Evolutionary conservation across 2,888 invertebrate genomes (phyloP).

Genomic region (Quadroppia sp.): DNA sequence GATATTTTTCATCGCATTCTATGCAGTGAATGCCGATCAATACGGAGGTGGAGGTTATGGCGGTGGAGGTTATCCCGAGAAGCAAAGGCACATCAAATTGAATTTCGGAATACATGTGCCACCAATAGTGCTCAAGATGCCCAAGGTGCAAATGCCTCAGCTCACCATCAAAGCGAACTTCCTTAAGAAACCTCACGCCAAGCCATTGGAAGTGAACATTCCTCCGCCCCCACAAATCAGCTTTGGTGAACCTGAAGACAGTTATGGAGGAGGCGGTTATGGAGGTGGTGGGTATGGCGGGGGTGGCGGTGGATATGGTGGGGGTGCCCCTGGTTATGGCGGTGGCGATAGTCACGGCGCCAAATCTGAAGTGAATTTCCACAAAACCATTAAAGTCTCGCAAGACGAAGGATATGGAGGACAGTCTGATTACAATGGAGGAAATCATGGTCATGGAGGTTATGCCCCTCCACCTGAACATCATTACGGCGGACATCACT

Average conservation of each 20-base stretch:
- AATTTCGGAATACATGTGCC: conserved; percentile 40
- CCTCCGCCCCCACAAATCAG: conserved; percentile 38
- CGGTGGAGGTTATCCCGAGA: conserved; percentile 15
- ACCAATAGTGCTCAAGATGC: conserved; percentile 40
- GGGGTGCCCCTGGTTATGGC: conserved; percentile 23
- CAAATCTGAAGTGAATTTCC: conserved; percentile 30
- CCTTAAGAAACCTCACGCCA: conserved; percentile 37
- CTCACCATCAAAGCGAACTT: conserved; percentile 40
- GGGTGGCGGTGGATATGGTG: conserved; percentile 33
- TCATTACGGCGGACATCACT: too few species aligned
- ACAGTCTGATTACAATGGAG: background rate
- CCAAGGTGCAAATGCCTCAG: conserved; percentile 39
- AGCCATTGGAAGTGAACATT: conserved; percentile 38
- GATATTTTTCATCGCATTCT: background rate
- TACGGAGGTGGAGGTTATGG: conserved; percentile 36
- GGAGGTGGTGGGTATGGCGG: conserved; percentile 31
- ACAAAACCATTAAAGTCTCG: conserved; percentile 36
- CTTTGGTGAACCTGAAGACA: conserved; percentile 37
- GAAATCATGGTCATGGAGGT: conserved; percentile 13
- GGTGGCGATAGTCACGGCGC: conserved; percentile 23
- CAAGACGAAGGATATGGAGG: background rate
- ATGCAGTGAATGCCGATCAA: background rate
- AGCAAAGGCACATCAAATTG: conserved; percentile 29
- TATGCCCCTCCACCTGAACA: conserved; percentile 19
- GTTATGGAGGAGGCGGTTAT: background rate